Base-by-base conservation (phyloP, 2,888 invertebrate species). In the Barypeithes pellucidus region DNA sequence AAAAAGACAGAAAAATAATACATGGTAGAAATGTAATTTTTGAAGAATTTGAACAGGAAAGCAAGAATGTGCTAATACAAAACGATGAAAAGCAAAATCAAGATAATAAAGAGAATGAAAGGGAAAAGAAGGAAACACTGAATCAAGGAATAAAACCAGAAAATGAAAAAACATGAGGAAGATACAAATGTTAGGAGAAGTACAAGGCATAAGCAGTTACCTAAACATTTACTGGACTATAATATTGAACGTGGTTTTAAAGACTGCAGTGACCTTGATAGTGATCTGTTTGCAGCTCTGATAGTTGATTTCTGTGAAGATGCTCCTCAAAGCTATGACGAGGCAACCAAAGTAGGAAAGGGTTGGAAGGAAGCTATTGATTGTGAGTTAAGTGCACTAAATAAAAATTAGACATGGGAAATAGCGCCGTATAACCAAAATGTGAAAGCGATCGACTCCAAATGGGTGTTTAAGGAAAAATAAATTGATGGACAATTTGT, bases 381-480 rank as follows among this genome's bases (percentile, higher is more conserved):
- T 50, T 36, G 45, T 22, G 72, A 77, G 50, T 36, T 73, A 9
- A 5, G 11, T 11, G 45, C 24, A 3, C 24, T 75, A n/a, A 57
- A 72, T 3, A 18, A 72, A 50, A 71, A 66, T 66, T 12, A 69
- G 39, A 77, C 76, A 2, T 77, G 75, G 75, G 72, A 69, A 57
- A 29, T 76, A 24, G 63, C 73, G 18, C 7, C 11, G 41, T 24
- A 36, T 52, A 70, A 76, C 9, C 9, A 67, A 41, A 36, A 68
- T 45, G 63, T 20, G 54, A 72, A 67, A 8, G 62, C 75, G 1
- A 75, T 76, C 9, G 77, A 77, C 59, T 77, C 73, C 20, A 74
- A 66, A 61, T 77, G 76, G 76, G 61, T 77, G 1, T 76, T 77
- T 66, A 36, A 29, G 9, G 47, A 69, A 57, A 77, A 77, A 72